phyloP scores from a whole-genome alignment of 2,113 vertebrate species.

The Gadus chalcogrammus region DNA sequence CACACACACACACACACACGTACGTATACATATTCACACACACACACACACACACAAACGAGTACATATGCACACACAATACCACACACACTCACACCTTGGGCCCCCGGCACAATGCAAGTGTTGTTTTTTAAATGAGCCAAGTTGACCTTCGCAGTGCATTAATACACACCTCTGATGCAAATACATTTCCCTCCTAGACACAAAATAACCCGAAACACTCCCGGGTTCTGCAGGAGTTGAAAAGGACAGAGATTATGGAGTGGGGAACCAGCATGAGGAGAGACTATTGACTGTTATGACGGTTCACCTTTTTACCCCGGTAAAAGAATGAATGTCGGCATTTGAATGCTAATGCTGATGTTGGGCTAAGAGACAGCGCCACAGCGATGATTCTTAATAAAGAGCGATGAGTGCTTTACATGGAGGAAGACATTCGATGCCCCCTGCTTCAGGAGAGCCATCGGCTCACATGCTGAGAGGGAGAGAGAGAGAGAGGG shows the following conservation, averaged over 20 bases:
- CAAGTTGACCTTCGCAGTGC: slow-evolving; percentile 56
- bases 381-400: slow-evolving; percentile 54
- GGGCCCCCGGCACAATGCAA: slow-evolving; percentile 42
- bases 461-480: slow-evolving; percentile 37
- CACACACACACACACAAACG: too few species aligned
- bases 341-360: slow-evolving; percentile 60
- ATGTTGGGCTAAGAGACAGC: slow-evolving; percentile 59
- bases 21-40: too few species aligned
- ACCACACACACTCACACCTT: background rate
- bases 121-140: slow-evolving; percentile 67
- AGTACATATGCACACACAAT: too few species aligned
- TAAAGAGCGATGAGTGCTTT: slow-evolving; percentile 57
- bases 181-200: slow-evolving; percentile 49
- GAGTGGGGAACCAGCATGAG: slow-evolving; percentile 10
- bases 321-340: slow-evolving; percentile 59
- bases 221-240: background rate
- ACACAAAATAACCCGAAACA: slow-evolving; percentile 7
- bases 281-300: slow-evolving; percentile 48
- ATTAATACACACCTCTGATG: slow-evolving; percentile 61
- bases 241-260: slow-evolving; percentile 17
- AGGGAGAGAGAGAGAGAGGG: background rate
- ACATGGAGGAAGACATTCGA: slow-evolving; percentile 51
- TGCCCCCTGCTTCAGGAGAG: slow-evolving; percentile 56
- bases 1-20: too few species aligned
- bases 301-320: slow-evolving; percentile 61